Percentiles rank a stretch among this genome's conserved stretches.
Conservation (phyloP, 2,888 invertebrate genomes). For the Zelleria hepariella region DNA sequence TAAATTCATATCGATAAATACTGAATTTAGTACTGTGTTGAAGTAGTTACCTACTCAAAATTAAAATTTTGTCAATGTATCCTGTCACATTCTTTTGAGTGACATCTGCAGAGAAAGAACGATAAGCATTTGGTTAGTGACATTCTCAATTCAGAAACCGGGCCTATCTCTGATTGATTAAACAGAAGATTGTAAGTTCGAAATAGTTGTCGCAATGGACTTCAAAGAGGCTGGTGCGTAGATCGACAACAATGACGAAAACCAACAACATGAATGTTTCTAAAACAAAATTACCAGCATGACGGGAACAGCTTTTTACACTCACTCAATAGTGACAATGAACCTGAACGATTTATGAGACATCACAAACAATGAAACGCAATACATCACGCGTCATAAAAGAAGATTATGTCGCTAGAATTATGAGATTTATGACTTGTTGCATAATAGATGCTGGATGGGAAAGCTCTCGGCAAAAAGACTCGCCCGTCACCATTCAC, state of each 20-base stretch:
- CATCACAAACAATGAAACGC: conserved; percentile 48
- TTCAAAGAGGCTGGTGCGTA: no score
- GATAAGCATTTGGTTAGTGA: no score
- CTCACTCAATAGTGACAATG: not conserved
- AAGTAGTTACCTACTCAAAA: no score
- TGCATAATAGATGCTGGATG: conserved; percentile 1
- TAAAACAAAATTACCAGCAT: conserved; percentile 1
- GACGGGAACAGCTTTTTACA: not conserved
- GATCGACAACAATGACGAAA: not conserved
- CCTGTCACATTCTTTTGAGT: no score
- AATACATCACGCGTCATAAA: conserved; percentile 69
- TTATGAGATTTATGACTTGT: conserved; percentile 3
- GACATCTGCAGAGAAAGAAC: no score
- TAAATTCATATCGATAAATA: not conserved
- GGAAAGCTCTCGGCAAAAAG: not conserved
- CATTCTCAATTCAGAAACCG: no score
- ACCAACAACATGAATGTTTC: not conserved
- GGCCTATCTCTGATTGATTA: no score
- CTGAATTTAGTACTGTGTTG: not conserved
- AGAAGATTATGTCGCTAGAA: conserved; percentile 15
- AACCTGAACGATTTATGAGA: conserved; percentile 31
- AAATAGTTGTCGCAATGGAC: no score
- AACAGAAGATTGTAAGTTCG: no score
- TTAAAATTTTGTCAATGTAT: no score
- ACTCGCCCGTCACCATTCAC: not conserved